Percentiles rank a stretch among this genome's conserved stretches.
Conservation (phyloP, 2,113 vertebrate species). For the Callopanchax toddi region DNA sequence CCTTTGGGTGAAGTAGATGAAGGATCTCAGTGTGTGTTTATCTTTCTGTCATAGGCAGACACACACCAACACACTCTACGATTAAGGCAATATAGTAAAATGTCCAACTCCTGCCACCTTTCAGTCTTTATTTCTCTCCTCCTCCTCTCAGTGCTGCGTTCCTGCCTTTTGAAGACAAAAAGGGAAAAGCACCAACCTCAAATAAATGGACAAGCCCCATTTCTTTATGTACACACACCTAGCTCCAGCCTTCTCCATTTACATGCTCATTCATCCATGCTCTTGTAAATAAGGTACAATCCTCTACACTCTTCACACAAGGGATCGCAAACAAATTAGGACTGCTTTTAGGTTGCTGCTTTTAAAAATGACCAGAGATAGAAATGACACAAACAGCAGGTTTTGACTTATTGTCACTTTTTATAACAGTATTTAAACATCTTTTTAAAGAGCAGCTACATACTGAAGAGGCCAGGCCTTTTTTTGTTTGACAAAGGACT, state of each 20-base stretch:
- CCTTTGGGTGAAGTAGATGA: conserved; percentile 54
- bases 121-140: too few species aligned
- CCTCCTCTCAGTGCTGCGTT: conserved; percentile 61
- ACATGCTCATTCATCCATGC: conserved; percentile 55
- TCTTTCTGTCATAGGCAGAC: conserved; percentile 27
- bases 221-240: conserved; percentile 35
- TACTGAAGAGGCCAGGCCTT: too few species aligned
- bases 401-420: too few species aligned
- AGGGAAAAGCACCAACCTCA: conserved; percentile 54
- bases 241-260: conserved; percentile 42
- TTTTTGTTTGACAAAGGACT: not conserved
- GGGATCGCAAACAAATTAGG: conserved; percentile 14
- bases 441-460: not conserved
- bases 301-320: conserved; percentile 23
- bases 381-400: not conserved
- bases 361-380: not conserved
- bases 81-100: not conserved
- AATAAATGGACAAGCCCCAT: conserved; percentile 54
- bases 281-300: conserved; percentile 57
- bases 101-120: not conserved
- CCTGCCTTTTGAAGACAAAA: conserved; percentile 50
- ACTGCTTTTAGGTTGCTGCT: not conserved
- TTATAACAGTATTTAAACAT: too few species aligned
- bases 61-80: not conserved
- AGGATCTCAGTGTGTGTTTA: conserved; percentile 41